Evolutionary conservation across 2,888 invertebrate species (phyloP).

Genomic region (Ecdyonurus torrentis): DNA sequence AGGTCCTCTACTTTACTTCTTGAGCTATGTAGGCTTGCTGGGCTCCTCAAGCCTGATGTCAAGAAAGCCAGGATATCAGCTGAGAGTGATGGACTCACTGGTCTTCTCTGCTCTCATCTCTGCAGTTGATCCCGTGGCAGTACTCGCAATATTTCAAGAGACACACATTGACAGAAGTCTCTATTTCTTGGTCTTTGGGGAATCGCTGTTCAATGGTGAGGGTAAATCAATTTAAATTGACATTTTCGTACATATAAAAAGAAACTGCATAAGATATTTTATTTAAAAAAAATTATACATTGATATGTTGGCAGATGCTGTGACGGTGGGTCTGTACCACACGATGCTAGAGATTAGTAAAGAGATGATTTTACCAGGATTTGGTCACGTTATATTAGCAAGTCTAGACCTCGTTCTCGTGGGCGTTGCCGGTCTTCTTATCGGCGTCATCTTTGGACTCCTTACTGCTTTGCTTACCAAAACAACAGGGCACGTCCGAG

Average conservation of each 20-base stretch:
- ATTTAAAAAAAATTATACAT: no score
- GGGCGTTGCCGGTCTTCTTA: slow-evolving; percentile 29
- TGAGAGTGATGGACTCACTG: slow-evolving; percentile 21
- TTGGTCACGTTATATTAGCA: background rate
- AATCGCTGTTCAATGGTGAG: slow-evolving; percentile 35
- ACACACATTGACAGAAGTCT: slow-evolving; percentile 38
- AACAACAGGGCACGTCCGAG: slow-evolving; percentile 30
- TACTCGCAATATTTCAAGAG: slow-evolving; percentile 37
- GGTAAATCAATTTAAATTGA: no score
- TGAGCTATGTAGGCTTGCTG: background rate
- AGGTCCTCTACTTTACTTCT: background rate
- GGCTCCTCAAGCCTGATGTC: background rate
- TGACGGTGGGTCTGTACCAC: slow-evolving; percentile 2
- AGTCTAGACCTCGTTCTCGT: slow-evolving; percentile 25
- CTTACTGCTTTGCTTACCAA: slow-evolving; percentile 31
- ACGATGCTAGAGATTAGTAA: background rate
- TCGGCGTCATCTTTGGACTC: slow-evolving; percentile 33
- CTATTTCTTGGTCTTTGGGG: slow-evolving; percentile 41
- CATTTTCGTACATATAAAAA: no score
- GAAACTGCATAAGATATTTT: no score
- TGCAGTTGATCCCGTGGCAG: slow-evolving; percentile 37
- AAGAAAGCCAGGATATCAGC: background rate
- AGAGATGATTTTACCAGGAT: background rate
- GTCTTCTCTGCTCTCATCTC: slow-evolving; percentile 32
- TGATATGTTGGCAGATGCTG: background rate